phyloP scores from a whole-genome alignment of 2,797 vertebrate genomes.

The Tokudaia muenninki region DNA sequence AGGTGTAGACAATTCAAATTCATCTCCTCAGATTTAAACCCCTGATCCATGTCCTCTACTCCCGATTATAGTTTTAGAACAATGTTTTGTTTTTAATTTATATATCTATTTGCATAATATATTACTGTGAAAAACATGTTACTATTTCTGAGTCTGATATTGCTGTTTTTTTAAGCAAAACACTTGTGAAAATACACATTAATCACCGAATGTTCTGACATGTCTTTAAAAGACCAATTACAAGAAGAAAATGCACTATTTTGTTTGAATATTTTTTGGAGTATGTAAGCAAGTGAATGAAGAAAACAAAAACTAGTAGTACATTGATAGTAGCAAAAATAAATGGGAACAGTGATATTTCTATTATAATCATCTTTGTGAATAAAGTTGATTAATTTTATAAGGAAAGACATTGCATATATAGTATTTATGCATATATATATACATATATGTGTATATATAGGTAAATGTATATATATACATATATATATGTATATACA shows the following conservation, averaged over 20 bases:
- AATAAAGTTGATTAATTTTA: conserved; percentile 33
- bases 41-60: not conserved
- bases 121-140: not conserved
- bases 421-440: too few species aligned
- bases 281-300: not conserved
- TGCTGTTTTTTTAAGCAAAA: conserved; percentile 15
- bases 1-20: not conserved
- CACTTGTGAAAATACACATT: not conserved
- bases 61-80: not conserved
- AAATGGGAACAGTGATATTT: not conserved
- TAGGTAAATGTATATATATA: too few species aligned
- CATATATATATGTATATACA: too few species aligned
- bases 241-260: not conserved
- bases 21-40: not conserved
- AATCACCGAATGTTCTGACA: not conserved
- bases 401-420: not conserved
- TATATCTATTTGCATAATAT: not conserved
- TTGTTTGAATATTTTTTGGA: not conserved
- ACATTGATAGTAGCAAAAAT: not conserved
- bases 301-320: not conserved
- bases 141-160: not conserved
- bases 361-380: not conserved
- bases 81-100: not conserved
- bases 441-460: too few species aligned
- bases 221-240: not conserved